Evolutionary conservation across 2,113 vertebrate genomes (phyloP), one percentile per base, ranked within the genome.

Genomic region (Nibea albiflora): DNA sequence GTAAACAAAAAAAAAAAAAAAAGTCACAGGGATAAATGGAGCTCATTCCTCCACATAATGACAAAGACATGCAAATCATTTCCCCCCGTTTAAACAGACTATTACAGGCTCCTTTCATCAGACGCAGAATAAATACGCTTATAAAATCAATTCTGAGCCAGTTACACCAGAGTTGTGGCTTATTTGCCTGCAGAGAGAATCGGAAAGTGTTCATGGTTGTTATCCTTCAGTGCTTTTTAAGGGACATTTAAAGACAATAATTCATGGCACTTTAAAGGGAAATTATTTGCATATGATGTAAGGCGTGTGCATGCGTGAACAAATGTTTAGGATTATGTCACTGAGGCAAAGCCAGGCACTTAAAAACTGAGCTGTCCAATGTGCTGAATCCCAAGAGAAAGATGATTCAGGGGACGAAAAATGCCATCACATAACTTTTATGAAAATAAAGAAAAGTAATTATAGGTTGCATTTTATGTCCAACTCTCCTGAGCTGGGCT

Each of bases 321-420:
- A 85, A 84, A 78, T 78, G 70, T 78, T 86, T 53, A 77, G 31
- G 62, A 69, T 89, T 81, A 78, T 72, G 61, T 63, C 70, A 81
- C 44, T 15, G 52, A 73, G 53, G 26, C 17, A 57, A 82, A 75
- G 46, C 22, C 58, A 84, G 64, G 42, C 31, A 35, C 54, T 65
- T 74, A 74, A 74, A 80, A 80, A 68, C 31, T 92, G 93, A 94
- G 90, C 92, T 94, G 90, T 94, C 93, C 92, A 92, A 90, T 77
- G 86, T 94, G 87, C 92, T 93, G 93, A 93, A 91, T 90, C 78
- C 72, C 60, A 52, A 80, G 72, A 84, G 73, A 58, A 78, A 77
- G 57, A 74, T 39, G 78, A 80, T 28, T 56, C 20, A 57, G 3
- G 19, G 20, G 22, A 26, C 0, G 12, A 63, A 54, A 76, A 49